These are phyloP conservation scores for Leptoclinus maculatus DNA, from an alignment of 2,797 vertebrate species.

Conservation along the genomic window DNA sequence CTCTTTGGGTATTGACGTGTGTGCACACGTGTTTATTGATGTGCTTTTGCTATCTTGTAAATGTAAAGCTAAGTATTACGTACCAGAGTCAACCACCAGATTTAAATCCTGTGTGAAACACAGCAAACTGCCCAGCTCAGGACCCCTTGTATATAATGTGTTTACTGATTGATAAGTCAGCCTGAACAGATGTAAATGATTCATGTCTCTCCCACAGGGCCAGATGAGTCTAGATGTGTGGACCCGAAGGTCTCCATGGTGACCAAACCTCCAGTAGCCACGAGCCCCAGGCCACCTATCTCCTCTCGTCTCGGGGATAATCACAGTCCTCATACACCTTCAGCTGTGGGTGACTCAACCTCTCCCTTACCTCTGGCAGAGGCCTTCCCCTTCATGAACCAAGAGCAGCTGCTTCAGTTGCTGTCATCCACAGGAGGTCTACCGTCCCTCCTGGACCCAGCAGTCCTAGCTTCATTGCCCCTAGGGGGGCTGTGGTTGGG, in stretches of 20 bases:
- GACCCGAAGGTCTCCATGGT: constrained; percentile 60
- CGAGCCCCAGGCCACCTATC: constrained; percentile 71
- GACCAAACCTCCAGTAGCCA: constrained; percentile 57
- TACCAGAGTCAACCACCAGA: background rate
- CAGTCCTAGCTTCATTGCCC: constrained; percentile 82
- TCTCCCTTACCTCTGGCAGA: constrained; percentile 82
- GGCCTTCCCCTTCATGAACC: constrained; percentile 91
- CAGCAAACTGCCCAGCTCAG: background rate
- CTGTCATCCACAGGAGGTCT: constrained; percentile 84
- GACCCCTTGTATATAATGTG: background rate
- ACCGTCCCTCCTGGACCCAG: constrained; percentile 84
- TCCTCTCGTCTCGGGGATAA: constrained; percentile 61
- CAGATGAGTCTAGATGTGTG: constrained; percentile 60
- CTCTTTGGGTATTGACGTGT: background rate
- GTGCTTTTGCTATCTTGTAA: background rate
- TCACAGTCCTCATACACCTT: constrained; percentile 55
- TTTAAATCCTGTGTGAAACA: background rate
- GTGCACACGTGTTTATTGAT: background rate
- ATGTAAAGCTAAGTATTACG: background rate
- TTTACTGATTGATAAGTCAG: background rate
- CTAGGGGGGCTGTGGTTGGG: constrained; percentile 81
- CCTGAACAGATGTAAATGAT: constrained; percentile 21
- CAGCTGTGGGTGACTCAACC: constrained; percentile 67
- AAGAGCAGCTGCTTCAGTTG: constrained; percentile 91
- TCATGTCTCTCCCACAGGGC: constrained; percentile 46